Evolutionary conservation across 2,888 invertebrate genomes (phyloP), one percentile per base, ranked within the genome.

Genomic region (Ectemnius lituratus): DNA sequence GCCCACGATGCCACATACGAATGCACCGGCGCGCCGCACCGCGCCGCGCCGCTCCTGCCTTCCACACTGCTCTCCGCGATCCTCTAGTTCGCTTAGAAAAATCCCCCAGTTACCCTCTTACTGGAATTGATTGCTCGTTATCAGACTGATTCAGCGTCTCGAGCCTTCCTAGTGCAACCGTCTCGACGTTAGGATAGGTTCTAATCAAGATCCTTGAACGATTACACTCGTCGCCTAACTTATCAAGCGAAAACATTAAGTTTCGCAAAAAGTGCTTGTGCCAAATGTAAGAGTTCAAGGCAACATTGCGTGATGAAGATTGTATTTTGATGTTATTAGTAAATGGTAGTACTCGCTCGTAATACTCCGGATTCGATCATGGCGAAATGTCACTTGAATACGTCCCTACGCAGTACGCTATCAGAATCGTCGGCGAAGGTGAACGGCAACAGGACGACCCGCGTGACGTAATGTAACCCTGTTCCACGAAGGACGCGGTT

Each of bases 1-100:
- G 84, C 87, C 88, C 86, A 88, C 88, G 85, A 82, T 72, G 78
- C 81, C 80, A 73, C 81, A 75, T 79, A 83, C 83, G 75, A 83
- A 82, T 80, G 79, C 79, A 83, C 80, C 81, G 78, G 70, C 61
- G 60, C 80, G 78, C 60, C 52, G 20, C 45, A 49, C 37, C 57
- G 79, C 67, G 57, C 47, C 47, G 6, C 47, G 4, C 47, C n/a
- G 23, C 37, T 37, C 37, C 8, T 37, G 37, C 37, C 37, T 37
- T 37, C 37, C 37, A 37, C 37, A 37, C 37, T 37, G 8, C 11
- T 37, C 37, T 66, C 62, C 78, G 71, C 71, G 70, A 57, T 77
- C 65, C 77, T 83, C 78, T 81, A 76, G 76, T 64, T 69, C 70
- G 69, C 27, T 62, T 77, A 79, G 82, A 66, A 77, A 71, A 82